Evolutionary conservation across 1,140 invertebrate genomes (phyloP).

Genomic region (Polypedilum pembai): DNA sequence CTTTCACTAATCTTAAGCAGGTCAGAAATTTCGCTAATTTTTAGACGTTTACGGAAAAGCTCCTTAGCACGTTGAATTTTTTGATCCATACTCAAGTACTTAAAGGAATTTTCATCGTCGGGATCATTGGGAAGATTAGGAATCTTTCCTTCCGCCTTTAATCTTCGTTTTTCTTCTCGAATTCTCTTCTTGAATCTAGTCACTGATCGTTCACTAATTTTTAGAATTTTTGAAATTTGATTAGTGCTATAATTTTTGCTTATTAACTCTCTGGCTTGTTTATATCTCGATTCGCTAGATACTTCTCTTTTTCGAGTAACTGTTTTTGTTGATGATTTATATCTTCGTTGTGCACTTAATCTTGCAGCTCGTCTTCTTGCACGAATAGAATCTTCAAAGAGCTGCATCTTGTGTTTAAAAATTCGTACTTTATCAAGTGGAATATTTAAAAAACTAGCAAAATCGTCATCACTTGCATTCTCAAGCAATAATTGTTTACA

Average conservation of each 20-base stretch:
- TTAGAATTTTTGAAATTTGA: constrained; percentile 6
- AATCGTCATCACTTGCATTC: constrained; percentile 15
- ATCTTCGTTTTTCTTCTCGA: neutral
- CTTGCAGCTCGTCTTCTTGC: neutral
- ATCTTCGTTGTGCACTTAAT: neutral
- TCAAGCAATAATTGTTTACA: neutral
- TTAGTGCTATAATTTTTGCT: constrained; percentile 1
- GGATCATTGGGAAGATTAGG: neutral
- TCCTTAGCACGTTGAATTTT: neutral
- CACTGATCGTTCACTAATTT: neutral
- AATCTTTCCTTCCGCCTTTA: neutral
- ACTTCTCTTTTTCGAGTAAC: neutral
- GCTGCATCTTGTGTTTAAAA: constrained; percentile 14
- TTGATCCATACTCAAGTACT: neutral
- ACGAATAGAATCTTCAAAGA: neutral
- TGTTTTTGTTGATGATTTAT: neutral
- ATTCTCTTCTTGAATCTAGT: neutral
- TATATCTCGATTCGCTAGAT: neutral
- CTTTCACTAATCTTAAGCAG: neutral
- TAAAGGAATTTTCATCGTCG: neutral
- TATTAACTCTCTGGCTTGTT: neutral
- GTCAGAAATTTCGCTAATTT: neutral
- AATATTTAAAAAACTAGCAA: neutral
- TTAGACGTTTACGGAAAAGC: neutral
- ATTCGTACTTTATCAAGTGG: neutral